Evolutionary conservation across 2,113 vertebrate genomes (phyloP).

Genomic region (Archilochus colubris): DNA sequence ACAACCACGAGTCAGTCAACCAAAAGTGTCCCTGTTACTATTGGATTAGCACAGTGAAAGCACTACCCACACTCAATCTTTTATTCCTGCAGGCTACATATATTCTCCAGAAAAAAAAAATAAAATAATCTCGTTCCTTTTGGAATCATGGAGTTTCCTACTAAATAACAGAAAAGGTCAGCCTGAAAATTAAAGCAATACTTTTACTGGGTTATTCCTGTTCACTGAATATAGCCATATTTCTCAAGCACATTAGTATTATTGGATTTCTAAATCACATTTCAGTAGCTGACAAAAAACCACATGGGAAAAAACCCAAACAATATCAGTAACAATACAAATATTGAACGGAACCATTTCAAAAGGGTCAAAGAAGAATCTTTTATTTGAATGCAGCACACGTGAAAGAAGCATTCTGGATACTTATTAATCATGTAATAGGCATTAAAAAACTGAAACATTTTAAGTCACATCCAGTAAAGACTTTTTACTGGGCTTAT

Average conservation of each 20-base stretch:
- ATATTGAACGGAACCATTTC: neutral
- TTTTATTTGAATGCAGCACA: neutral
- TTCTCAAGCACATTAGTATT: slow-evolving; percentile 57
- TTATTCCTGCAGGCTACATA: neutral
- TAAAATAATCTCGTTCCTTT: neutral
- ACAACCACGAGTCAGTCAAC: neutral
- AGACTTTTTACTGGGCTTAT: neutral
- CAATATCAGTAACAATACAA: neutral
- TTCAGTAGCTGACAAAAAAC: slow-evolving; percentile 14
- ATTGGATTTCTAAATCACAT: slow-evolving; percentile 65
- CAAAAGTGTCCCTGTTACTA: neutral
- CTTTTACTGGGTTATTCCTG: slow-evolving; percentile 43
- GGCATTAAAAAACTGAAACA: neutral
- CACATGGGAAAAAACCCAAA: neutral
- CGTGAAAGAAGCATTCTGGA: neutral
- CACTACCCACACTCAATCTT: neutral
- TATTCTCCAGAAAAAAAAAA: neutral
- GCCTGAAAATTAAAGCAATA: slow-evolving; percentile 66
- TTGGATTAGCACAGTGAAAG: neutral
- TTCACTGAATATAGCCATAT: slow-evolving; percentile 27
- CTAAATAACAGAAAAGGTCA: slow-evolving; percentile 66
- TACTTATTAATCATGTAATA: neutral
- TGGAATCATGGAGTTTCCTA: slow-evolving; percentile 26
- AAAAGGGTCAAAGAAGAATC: neutral
- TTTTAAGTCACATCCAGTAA: neutral